Base-by-base conservation (phyloP, 1,140 invertebrate genomes). In the Zaprionus lachaisei region DNA sequence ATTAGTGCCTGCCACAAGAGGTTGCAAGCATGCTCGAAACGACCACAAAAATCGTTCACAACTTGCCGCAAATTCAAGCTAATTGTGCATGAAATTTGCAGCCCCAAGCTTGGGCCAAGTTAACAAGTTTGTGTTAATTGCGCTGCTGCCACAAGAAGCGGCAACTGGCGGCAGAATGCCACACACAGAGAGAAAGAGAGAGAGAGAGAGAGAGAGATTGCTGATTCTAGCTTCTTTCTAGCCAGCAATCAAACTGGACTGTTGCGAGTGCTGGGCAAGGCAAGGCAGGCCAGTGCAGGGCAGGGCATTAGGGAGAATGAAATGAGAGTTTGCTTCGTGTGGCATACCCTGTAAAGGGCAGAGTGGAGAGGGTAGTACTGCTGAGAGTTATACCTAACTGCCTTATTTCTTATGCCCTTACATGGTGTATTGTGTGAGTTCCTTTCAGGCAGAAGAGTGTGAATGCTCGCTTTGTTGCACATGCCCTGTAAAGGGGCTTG, bases 11-110 rank as follows among this genome's bases (percentile, higher is more conserved):
- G 65, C 38, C 55, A 34, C 55, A 49, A 58, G 28, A 58, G 14
- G 37, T 26, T 44, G 47, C 47, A 55, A 61, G 65, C 41, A 58
- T 47, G 57, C 49, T 44, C 41, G 31, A 37, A 57, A 15, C 54
- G 51, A 44, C 66, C 38, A 15, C 28, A 37, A 65, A 38, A 65
- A 72, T 51, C 69, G 31, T 28, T 67, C 54, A 51, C 28, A 61
- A 51, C 28, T 38, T 28, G 37, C 44, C 56, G 49, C 51, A 68
- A 68, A 77, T 41, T 63, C 38, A 47, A 57, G 54, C 41, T 57
- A 77, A 77, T 68, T 73, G 70, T 68, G 70, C 70, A 68, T 77
- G 49, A 73, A 67, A 77, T 77, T 60, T 60, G 37, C 55, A 62
- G 56, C 55, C 56, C 17, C 9, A 60, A 60, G 51, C 37, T 34